phyloP scores from a whole-genome alignment of 1,140 invertebrate genomes.

The Drosophila seguyi region DNA sequence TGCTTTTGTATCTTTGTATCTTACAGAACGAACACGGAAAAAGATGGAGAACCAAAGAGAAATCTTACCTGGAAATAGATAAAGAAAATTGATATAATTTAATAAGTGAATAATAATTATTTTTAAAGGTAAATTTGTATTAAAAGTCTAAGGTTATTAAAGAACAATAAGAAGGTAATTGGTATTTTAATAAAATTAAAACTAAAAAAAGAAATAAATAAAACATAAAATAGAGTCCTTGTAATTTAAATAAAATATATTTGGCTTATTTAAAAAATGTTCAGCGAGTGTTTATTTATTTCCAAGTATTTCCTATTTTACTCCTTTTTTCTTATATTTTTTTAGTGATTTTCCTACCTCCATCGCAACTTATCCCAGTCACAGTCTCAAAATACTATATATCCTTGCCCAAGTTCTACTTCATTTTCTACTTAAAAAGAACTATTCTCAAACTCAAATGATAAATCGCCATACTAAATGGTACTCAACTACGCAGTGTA shows the following conservation, averaged over 20 bases:
- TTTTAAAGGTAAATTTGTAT: neutral
- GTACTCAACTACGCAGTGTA: conserved; percentile 5
- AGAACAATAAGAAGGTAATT: neutral
- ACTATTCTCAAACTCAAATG: neutral
- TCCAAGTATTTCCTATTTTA: neutral
- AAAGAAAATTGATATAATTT: neutral
- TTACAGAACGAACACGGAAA: no score
- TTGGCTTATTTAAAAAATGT: neutral
- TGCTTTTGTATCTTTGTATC: conserved; percentile 1
- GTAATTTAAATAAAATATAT: neutral
- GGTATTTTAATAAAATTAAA: neutral
- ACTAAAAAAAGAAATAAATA: neutral
- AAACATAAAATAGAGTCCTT: neutral
- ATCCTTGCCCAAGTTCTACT: neutral
- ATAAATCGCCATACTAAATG: conserved; percentile 17
- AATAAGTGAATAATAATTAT: neutral
- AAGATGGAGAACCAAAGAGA: neutral
- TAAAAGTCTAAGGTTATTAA: neutral
- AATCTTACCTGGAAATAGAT: conserved; percentile 2
- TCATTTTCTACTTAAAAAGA: neutral
- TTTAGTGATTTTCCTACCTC: neutral
- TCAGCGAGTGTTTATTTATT: neutral
- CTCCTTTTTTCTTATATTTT: neutral
- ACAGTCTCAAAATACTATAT: neutral
- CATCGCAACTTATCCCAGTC: neutral